Conservation (phyloP, 1,140 invertebrate genomes). For the Drosophila suzukii region DNA sequence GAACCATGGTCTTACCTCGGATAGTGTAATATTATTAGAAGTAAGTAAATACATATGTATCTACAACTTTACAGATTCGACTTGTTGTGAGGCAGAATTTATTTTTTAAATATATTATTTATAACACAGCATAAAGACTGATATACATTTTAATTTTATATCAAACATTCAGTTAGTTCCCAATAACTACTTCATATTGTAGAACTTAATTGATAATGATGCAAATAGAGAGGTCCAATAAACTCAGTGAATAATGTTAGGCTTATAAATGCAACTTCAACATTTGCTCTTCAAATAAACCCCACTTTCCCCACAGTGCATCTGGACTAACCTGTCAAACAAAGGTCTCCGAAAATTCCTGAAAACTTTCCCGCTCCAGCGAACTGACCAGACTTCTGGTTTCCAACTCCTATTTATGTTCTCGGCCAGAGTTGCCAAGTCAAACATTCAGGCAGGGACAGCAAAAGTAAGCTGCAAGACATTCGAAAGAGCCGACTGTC, state of each 20-base stretch:
- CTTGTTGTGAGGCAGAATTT: no score
- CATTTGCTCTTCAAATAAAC: neutral
- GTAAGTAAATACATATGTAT: no score
- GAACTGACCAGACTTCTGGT: constrained; percentile 16
- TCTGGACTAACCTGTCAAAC: constrained; percentile 6
- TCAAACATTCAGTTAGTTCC: no score
- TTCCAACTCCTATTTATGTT: neutral
- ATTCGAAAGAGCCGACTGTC: constrained; percentile 42
- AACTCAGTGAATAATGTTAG: no score
- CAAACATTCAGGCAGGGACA: constrained; percentile 3
- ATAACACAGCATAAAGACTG: neutral
- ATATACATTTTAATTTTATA: no score
- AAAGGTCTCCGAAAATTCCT: constrained; percentile 16
- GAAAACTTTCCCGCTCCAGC: constrained; percentile 23
- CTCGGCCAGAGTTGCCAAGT: constrained; percentile 15
- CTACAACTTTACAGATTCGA: no score
- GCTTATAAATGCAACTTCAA: neutral
- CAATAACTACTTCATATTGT: no score
- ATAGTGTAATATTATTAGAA: no score
- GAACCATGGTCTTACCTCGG: no score
- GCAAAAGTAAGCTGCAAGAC: constrained; percentile 44
- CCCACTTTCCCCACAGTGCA: constrained; percentile 13
- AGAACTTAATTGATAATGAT: no score
- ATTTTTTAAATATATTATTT: no score
- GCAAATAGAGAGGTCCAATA: no score